Evolutionary conservation across 2,797 vertebrate genomes (phyloP).

Genomic region (Mus spretus): DNA sequence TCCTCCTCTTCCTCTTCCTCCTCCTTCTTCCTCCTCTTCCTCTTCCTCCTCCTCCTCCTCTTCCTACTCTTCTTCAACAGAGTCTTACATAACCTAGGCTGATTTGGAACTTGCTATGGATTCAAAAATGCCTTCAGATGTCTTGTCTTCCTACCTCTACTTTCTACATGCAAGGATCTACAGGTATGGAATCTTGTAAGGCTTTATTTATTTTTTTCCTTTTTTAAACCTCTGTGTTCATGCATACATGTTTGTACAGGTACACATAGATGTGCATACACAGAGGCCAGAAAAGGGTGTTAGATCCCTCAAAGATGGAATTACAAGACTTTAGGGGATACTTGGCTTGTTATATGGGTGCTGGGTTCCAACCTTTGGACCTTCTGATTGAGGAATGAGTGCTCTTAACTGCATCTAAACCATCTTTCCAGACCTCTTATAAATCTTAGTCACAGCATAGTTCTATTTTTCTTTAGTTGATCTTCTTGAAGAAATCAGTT

Average conservation of each 20-base stretch:
- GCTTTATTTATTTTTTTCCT: neutral
- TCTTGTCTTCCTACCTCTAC: neutral
- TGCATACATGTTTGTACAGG: neutral
- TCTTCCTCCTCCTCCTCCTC: neutral
- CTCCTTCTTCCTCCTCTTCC: too few relatives aligned
- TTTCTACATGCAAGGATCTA: neutral
- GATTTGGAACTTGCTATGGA: neutral
- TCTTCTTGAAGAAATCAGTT: conserved; percentile 36
- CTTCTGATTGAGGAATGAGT: too few relatives aligned
- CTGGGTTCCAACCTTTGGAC: neutral
- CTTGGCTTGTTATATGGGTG: neutral
- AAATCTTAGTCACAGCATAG: neutral
- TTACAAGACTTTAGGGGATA: neutral
- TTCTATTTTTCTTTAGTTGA: conserved; percentile 27
- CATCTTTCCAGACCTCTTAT: neutral
- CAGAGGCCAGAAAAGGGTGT: neutral
- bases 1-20: neutral
- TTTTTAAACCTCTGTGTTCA: neutral
- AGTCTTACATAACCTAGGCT: neutral
- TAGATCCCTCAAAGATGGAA: neutral
- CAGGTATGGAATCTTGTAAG: neutral
- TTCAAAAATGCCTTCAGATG: neutral
- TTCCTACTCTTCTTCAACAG: neutral
- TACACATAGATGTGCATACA: neutral
- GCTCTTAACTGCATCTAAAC: neutral